A percentile compares a stretch with the other conserved stretches of the same genome.
These are phyloP conservation scores for Mesorhabditis sp. DNA, from an alignment of 2,888 invertebrate genomes.

Conservation along the genomic window DNA sequence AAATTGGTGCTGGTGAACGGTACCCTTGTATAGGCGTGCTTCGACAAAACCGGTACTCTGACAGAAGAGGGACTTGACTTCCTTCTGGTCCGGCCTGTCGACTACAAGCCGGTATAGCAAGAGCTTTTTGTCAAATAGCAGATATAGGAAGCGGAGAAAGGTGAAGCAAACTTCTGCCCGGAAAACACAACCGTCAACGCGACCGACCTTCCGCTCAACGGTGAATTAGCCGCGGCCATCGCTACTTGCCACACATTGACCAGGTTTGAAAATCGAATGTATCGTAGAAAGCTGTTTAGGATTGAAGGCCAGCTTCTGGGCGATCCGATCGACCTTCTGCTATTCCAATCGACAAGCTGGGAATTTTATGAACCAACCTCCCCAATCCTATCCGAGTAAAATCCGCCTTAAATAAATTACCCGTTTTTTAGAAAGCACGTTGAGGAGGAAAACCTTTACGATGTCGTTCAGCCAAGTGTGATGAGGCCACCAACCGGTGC, in stretches of 20 bases:
- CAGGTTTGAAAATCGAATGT: constrained; percentile 16
- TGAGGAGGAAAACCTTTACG: neutral
- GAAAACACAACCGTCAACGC: constrained; percentile 40
- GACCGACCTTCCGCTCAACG: constrained; percentile 36
- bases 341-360: constrained; percentile 38
- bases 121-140: neutral
- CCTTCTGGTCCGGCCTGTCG: constrained; percentile 34
- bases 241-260: constrained; percentile 53
- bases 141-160: too few species aligned
- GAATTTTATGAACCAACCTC: neutral
- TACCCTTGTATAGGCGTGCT: constrained; percentile 57
- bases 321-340: constrained; percentile 64
- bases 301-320: constrained; percentile 72
- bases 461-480: neutral
- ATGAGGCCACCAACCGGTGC: constrained; percentile 3
- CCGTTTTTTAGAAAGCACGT: neutral
- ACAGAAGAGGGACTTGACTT: constrained; percentile 59
- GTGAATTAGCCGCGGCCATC: constrained; percentile 45
- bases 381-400: neutral
- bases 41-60: constrained; percentile 62
- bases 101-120: neutral
- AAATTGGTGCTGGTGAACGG: neutral
- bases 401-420: neutral
- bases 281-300: constrained; percentile 58
- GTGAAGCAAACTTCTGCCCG: constrained; percentile 23